Conservation (phyloP, 2,113 vertebrate genomes). For the Indri indri region DNA sequence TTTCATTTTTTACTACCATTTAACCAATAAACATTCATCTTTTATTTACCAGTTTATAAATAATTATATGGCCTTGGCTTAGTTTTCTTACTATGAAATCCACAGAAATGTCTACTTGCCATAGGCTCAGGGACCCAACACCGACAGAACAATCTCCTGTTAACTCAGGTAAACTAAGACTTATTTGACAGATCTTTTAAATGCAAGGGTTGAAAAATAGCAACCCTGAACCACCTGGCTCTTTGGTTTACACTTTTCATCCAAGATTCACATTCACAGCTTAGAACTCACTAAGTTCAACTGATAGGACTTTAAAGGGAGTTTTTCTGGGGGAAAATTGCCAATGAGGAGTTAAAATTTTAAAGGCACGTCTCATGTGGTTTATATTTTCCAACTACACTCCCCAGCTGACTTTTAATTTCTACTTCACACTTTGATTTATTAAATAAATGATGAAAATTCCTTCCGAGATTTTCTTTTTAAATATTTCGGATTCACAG, state of each 20-base stretch:
- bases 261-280: background rate
- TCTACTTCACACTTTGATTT: constrained; percentile 22
- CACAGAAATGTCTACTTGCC: background rate
- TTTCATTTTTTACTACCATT: background rate
- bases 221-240: background rate
- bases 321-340: background rate
- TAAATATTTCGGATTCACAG: constrained; percentile 50
- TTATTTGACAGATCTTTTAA: background rate
- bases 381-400: constrained; percentile 47
- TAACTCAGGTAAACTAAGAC: background rate
- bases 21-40: background rate
- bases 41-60: constrained; percentile 3
- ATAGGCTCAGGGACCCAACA: background rate
- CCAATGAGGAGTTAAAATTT: constrained; percentile 13
- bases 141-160: background rate
- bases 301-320: background rate
- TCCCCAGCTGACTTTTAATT: constrained; percentile 47
- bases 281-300: constrained; percentile 29
- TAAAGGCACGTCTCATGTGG: background rate
- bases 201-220: background rate
- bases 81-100: constrained; percentile 11
- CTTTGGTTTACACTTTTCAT: background rate
- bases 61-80: background rate
- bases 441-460: constrained; percentile 55
- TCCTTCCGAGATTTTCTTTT: constrained; percentile 64